Conservation (phyloP, 2,888 invertebrate species). For the Baronia brevicornis region DNA sequence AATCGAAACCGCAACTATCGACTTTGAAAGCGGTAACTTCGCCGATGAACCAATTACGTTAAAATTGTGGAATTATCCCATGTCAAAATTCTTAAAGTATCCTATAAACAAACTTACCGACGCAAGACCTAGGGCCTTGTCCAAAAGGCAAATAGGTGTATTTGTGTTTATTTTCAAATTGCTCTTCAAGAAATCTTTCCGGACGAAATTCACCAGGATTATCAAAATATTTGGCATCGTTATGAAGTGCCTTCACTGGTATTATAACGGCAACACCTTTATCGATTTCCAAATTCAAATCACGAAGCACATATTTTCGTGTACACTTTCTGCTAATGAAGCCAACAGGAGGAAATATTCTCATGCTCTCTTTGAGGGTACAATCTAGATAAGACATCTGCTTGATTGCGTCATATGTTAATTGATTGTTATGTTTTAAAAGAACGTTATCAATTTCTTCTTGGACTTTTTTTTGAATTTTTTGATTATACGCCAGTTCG, state of each 20-base stretch:
- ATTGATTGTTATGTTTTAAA: constrained; percentile 23
- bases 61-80: neutral
- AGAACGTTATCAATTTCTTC: constrained; percentile 34
- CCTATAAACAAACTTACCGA: constrained; percentile 31
- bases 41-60: neutral
- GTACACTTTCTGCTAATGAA: constrained; percentile 23
- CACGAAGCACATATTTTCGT: constrained; percentile 25
- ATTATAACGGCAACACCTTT: constrained; percentile 26
- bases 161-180: constrained; percentile 17
- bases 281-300: constrained; percentile 27
- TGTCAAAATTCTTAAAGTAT: neutral
- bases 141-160: constrained; percentile 29
- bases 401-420: constrained; percentile 28
- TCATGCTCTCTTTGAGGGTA: constrained; percentile 30
- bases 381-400: constrained; percentile 27
- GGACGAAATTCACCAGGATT: constrained; percentile 31
- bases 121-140: constrained; percentile 29
- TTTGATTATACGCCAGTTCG: constrained; percentile 33
- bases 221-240: constrained; percentile 29
- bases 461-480: constrained; percentile 35
- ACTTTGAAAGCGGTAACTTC: too few relatives aligned
- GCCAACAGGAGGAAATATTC: constrained; percentile 28
- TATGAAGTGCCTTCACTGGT: constrained; percentile 30
- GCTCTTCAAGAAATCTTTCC: constrained; percentile 27
- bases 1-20: too few relatives aligned